Percentiles rank a stretch among this genome's conserved stretches.
Evolutionary conservation across 2,888 invertebrate genomes (phyloP).

Genomic region (Conistra vaccinii): DNA sequence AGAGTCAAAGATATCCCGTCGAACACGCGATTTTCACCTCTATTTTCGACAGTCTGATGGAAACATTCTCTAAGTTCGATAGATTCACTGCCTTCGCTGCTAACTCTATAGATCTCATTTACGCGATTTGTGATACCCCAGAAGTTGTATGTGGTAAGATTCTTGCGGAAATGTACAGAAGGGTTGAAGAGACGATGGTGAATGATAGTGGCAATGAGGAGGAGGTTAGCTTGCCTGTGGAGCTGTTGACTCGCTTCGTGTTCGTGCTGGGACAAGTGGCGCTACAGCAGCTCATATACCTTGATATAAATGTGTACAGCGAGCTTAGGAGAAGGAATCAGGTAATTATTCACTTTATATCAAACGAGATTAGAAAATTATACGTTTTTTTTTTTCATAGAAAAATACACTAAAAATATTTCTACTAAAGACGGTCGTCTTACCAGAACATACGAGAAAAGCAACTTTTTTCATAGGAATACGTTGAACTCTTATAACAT

Average conservation of each 20-base stretch:
- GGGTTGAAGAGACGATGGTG: slow-evolving; percentile 83
- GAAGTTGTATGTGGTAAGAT: slow-evolving; percentile 88
- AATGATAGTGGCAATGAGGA: slow-evolving; percentile 79
- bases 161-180: slow-evolving; percentile 86
- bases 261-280: slow-evolving; percentile 94
- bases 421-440: not conserved
- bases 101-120: slow-evolving; percentile 89
- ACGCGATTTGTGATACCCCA: slow-evolving; percentile 91
- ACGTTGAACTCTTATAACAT: not conserved
- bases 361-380: no score
- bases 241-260: slow-evolving; percentile 89
- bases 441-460: not conserved
- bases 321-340: slow-evolving; percentile 92
- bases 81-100: slow-evolving; percentile 89
- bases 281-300: slow-evolving; percentile 94
- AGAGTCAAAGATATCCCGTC: slow-evolving; percentile 82
- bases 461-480: not conserved
- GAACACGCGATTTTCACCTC: slow-evolving; percentile 82
- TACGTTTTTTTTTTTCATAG: not conserved
- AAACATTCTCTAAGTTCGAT: slow-evolving; percentile 85
- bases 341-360: slow-evolving; percentile 70
- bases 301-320: slow-evolving; percentile 95
- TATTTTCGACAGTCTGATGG: slow-evolving; percentile 83
- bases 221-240: slow-evolving; percentile 79
- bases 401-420: not conserved